A percentile compares a stretch with the other conserved stretches of the same genome.
These are phyloP conservation scores for Polietes domitor DNA, from an alignment of 2,888 invertebrate genomes.

Conservation along the genomic window DNA sequence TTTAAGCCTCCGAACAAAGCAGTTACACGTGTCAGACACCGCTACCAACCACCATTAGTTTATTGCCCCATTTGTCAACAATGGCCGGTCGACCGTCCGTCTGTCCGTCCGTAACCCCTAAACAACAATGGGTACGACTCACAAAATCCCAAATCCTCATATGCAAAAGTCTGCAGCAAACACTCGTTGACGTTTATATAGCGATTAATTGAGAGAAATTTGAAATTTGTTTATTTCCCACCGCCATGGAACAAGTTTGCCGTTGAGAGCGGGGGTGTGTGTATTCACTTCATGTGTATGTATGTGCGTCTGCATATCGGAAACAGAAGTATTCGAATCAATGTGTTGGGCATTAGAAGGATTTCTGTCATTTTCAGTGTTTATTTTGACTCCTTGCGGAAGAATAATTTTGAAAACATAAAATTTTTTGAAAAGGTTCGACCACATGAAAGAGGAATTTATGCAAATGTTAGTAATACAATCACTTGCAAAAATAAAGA, in stretches of 20 bases:
- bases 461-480: too few relatives aligned
- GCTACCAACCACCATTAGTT: conserved; percentile 6
- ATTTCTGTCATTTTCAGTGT: conserved; percentile 9
- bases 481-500: too few relatives aligned
- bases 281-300: neutral
- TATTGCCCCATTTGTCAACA: conserved; percentile 9
- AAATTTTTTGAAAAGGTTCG: too few relatives aligned
- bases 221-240: neutral
- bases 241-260: neutral
- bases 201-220: conserved; percentile 8
- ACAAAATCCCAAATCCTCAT: neutral
- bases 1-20: neutral
- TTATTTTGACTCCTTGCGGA: too few relatives aligned
- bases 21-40: conserved; percentile 22
- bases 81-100: neutral
- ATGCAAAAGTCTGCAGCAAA: neutral
- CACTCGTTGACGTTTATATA: conserved; percentile 2
- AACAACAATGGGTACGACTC: neutral
- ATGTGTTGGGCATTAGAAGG: conserved; percentile 7
- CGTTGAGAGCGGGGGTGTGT: neutral
- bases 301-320: neutral
- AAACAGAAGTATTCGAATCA: neutral
- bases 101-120: neutral
- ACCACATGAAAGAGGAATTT: too few relatives aligned
- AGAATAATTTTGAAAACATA: too few relatives aligned